Percentiles rank a stretch among this genome's conserved stretches.
These are phyloP conservation scores for Empidonax alnorum DNA, from an alignment of 2,113 vertebrate species.

Conservation along the genomic window DNA sequence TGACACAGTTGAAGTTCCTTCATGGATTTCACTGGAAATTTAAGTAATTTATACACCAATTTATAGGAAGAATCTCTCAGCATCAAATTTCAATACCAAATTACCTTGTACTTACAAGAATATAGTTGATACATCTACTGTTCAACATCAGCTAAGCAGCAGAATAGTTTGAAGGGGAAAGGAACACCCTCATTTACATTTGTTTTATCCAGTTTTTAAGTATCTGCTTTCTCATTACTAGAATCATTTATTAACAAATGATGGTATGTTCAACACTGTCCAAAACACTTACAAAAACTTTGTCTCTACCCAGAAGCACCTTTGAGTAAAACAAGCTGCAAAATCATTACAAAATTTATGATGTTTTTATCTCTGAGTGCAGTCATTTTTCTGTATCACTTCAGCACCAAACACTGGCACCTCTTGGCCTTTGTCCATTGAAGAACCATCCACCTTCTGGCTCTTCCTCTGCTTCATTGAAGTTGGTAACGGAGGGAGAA, in stretches of 20 bases:
- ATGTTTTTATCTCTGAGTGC: neutral
- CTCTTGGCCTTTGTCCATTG: neutral
- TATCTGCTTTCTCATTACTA: neutral
- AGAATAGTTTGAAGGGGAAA: neutral
- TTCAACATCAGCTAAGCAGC: neutral
- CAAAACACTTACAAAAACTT: neutral
- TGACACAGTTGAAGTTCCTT: neutral
- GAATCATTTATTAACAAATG: neutral
- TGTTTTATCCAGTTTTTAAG: neutral
- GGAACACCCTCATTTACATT: neutral
- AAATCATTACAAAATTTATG: neutral
- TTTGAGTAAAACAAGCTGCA: neutral
- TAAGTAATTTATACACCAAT: neutral
- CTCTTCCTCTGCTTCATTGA: neutral
- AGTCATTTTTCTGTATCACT: neutral
- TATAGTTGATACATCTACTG: neutral
- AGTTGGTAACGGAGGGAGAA: neutral
- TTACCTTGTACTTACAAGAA: neutral
- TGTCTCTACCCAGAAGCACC: neutral
- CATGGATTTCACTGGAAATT: neutral
- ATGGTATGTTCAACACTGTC: neutral
- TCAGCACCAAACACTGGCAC: neutral
- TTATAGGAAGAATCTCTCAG: neutral
- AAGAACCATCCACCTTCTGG: neutral
- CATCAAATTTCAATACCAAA: neutral